Conservation (phyloP, 2,113 vertebrate genomes). For the Podarcis cretensis region DNA sequence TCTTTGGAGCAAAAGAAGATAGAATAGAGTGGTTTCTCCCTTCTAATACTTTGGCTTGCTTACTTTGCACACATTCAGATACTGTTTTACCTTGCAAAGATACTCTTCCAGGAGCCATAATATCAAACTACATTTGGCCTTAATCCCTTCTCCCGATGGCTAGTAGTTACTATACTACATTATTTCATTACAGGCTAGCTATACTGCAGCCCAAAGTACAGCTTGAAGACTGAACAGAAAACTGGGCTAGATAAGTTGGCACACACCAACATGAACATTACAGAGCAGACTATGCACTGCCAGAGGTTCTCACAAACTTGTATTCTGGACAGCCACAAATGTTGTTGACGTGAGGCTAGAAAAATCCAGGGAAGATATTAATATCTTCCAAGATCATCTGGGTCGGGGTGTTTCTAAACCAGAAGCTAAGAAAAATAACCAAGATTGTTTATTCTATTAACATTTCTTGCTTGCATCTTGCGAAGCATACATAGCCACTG, state of each 20-base stretch:
- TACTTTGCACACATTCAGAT: neutral
- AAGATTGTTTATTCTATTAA: neutral
- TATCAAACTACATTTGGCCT: neutral
- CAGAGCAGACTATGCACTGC: neutral
- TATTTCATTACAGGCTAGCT: neutral
- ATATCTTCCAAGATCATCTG: neutral
- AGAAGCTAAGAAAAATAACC: neutral
- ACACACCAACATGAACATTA: neutral
- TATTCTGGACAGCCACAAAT: neutral
- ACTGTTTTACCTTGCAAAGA: neutral
- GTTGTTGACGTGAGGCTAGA: neutral
- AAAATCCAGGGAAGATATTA: neutral
- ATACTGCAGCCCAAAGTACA: neutral
- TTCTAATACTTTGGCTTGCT: neutral
- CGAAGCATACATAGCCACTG: neutral
- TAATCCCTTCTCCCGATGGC: neutral
- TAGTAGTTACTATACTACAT: neutral
- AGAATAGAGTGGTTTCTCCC: neutral
- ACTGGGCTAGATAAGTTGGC: neutral
- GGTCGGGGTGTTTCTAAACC: neutral
- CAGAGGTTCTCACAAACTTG: neutral
- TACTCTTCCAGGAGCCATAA: neutral
- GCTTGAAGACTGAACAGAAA: neutral
- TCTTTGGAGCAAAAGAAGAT: neutral
- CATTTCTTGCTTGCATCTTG: neutral